Evolutionary conservation across 2,797 vertebrate genomes (phyloP), one percentile per base, ranked within the genome.

Genomic region (Artibeus lituratus): DNA sequence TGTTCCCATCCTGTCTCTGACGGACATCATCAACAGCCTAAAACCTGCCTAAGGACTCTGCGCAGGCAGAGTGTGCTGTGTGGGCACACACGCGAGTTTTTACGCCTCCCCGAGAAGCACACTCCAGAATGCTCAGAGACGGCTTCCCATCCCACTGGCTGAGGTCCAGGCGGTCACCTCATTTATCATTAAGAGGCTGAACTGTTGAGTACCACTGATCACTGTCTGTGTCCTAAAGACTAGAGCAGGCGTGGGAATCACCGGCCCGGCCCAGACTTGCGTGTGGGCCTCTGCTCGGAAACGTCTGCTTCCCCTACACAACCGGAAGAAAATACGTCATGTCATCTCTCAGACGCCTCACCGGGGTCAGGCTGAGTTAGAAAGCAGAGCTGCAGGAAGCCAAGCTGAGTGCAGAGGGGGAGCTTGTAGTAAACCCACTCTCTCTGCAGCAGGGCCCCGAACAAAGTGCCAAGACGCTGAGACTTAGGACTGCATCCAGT

Each of bases 21-120:
- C 14, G 32, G 7, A 19, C 29, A 42, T 32, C 21, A 4, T 7
- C 11, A 5, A 62, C 7, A 59, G n/a, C 55, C 39, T 21, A 35
- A 29, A 74, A 49, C 44, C 22, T 4, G 4, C 19, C 9, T 10
- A 0, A 19, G 51, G 24, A 22, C 11, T 4, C 14, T 1, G n/a
- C 7, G 44, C n/a, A 39, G 39, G 16, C 16, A 8, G 22, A 10
- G 21, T 1, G 5, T 19, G 35, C 4, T 0, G 2, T 16, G n/a
- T 7, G 32, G 19, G 47, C 69, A 47, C 49, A 39, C 6, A 2
- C 18, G 1, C 42, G n/a, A n/a, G 4, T 29, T 2, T 62, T 51
- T 7, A 10, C 9, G 21, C 9, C 37, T 77, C 42, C 18, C 39
- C 0, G 0, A 22, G 0, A 0, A 39, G n/a, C 0, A 12, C 9